Evolutionary conservation across 2,113 vertebrate genomes (phyloP).

Genomic region (Zapornia atra): DNA sequence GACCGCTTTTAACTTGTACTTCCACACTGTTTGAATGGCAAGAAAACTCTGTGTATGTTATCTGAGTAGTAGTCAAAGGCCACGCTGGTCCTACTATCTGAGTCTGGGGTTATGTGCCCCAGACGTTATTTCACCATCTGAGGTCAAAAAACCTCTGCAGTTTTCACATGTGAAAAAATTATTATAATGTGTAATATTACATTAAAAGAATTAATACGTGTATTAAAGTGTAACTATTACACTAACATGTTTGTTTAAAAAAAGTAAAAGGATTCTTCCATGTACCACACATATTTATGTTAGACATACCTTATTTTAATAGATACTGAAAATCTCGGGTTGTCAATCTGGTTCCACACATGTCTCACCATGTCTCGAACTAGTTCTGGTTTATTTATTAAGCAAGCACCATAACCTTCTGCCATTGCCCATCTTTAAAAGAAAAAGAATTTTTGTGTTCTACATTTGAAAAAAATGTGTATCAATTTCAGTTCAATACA

Average conservation of each 20-base stretch:
- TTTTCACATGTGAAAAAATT: not conserved
- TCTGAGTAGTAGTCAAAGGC: not conserved
- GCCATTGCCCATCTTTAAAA: constrained; percentile 91
- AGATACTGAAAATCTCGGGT: constrained; percentile 87
- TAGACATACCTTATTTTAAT: constrained; percentile 92
- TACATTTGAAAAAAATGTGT: constrained; percentile 13
- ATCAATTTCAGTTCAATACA: not conserved
- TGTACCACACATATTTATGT: not conserved
- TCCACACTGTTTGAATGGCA: not conserved
- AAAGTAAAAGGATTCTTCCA: not conserved
- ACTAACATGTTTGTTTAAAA: not conserved
- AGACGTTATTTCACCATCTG: not conserved
- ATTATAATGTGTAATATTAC: not conserved
- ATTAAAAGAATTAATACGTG: not conserved
- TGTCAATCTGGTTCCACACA: constrained; percentile 87
- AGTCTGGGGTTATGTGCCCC: not conserved
- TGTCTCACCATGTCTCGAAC: constrained; percentile 93
- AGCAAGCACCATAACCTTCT: constrained; percentile 94
- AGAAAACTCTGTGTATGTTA: not conserved
- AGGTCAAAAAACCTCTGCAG: not conserved
- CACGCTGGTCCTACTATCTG: not conserved
- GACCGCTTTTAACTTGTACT: not conserved
- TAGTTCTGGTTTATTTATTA: constrained; percentile 94
- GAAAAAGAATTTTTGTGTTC: constrained; percentile 6
- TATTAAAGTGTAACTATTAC: not conserved